Conservation (phyloP, 2,797 vertebrate genomes). For the Diglossa cyanea region DNA sequence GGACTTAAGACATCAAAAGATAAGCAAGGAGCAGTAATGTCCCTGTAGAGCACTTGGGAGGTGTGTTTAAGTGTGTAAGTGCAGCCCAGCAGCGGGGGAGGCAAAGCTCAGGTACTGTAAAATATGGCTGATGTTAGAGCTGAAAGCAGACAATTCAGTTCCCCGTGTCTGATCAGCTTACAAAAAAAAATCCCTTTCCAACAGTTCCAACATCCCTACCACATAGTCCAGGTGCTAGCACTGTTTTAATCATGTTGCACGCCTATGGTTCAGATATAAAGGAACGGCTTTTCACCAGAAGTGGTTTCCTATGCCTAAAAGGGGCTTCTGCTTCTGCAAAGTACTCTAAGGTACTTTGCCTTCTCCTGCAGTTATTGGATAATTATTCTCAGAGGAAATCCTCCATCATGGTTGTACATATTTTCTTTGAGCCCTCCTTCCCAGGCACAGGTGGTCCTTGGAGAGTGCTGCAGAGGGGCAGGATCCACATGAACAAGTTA, state of each 20-base stretch:
- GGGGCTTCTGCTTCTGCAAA: neutral
- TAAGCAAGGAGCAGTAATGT: neutral
- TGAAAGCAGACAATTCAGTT: neutral
- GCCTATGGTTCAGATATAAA: neutral
- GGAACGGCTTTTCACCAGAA: neutral
- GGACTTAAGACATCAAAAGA: neutral
- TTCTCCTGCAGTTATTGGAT: neutral
- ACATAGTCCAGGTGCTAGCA: neutral
- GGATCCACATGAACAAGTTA: neutral
- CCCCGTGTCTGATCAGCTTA: neutral
- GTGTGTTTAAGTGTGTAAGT: neutral
- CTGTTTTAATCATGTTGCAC: neutral
- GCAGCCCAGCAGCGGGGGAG: neutral
- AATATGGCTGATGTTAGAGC: neutral
- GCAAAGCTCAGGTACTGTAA: slow-evolving; percentile 22
- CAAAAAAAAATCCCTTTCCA: neutral
- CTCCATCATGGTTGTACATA: neutral
- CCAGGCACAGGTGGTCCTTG: neutral
- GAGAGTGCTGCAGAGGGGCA: neutral
- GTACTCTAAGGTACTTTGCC: neutral
- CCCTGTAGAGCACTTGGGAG: neutral
- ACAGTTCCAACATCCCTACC: neutral
- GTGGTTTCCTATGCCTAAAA: neutral
- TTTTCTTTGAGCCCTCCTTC: neutral
- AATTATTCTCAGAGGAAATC: neutral